A percentile compares a stretch with the other conserved stretches of the same genome.
Conservation (phyloP, 2,888 invertebrate genomes). For the Iselma pallidipennis region DNA sequence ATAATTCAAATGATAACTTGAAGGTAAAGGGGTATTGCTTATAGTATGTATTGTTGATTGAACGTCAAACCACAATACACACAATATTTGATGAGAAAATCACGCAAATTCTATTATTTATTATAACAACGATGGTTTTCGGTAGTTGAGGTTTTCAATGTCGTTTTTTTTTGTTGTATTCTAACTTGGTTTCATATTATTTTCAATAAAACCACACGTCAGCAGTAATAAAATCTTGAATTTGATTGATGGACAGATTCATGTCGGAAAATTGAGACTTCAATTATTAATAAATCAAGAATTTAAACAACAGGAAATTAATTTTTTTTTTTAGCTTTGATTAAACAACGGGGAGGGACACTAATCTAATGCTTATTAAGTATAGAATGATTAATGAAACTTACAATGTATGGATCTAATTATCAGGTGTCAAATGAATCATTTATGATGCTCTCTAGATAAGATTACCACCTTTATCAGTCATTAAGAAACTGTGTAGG, state of each 20-base stretch:
- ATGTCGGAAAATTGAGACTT: conserved; percentile 19
- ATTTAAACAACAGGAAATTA: background rate
- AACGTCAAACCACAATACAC: conserved; percentile 20
- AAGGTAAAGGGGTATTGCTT: background rate
- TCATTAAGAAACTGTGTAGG: too few relatives aligned
- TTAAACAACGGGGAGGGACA: too few relatives aligned
- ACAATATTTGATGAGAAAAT: conserved; percentile 25
- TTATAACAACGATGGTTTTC: conserved; percentile 10
- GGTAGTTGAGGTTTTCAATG: conserved; percentile 3
- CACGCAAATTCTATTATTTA: conserved; percentile 24
- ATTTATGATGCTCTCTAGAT: too few relatives aligned
- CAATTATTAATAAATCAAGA: conserved; percentile 1
- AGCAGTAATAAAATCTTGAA: background rate
- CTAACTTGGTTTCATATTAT: background rate
- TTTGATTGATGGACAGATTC: conserved; percentile 21
- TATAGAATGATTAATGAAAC: too few relatives aligned
- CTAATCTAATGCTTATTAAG: too few relatives aligned
- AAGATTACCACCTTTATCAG: too few relatives aligned
- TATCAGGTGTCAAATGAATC: too few relatives aligned
- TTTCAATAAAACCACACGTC: conserved; percentile 21
- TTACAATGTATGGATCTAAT: too few relatives aligned
- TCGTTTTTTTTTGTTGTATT: conserved; percentile 7
- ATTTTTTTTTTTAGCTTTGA: background rate
- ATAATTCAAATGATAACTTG: background rate
- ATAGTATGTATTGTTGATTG: conserved; percentile 18